Base-by-base conservation (phyloP, 2,888 invertebrate genomes). In the Monopis laevigella region DNA sequence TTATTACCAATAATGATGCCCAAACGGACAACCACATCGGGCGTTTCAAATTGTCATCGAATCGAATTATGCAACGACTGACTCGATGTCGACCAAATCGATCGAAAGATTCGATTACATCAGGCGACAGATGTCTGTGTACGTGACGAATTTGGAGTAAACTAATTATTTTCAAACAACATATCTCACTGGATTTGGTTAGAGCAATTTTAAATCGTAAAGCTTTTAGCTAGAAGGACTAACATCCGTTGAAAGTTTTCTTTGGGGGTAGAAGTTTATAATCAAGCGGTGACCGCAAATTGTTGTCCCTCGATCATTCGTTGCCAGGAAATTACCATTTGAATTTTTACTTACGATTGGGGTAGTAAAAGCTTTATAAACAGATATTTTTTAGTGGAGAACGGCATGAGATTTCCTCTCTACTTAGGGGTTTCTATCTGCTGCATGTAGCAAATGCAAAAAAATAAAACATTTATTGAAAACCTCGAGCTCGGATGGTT, bases 281-380 rank as follows among this genome's bases (percentile, higher is more conserved):
- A 78, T 78, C 73, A 80, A 72, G 56, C 65, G 68, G 73, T 73
- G 71, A 80, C 78, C 78, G 74, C 78, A 80, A 78, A 78, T 78
- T 71, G 77, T 78, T 75, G 78, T 78, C 77, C 77, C 75, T 75
- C 74, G 69, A 75, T 69, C 71, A 64, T 70, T 65, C 70, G 70
- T 62, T 67, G 77, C 66, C 72, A 72, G 77, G 71, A 77, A 78
- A 78, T 77, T 75, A 78, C 73, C 65, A 72, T 70, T 77, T 69
- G 66, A 66, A 74, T 71, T 75, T 75, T 78, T 77, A 67, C 69
- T 71, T 64, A 69, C 62, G 65, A 65, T 62, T 59, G 58, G 52
- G 46, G 52, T n/a, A n/a, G 48, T 55, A 66, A 72, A 63, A 64
- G 24, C 12, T 11, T 29, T 29, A 11, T 7, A n/a, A 29, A 29